phyloP scores from a whole-genome alignment of 1,140 invertebrate genomes.

The Anastatus disparis region DNA sequence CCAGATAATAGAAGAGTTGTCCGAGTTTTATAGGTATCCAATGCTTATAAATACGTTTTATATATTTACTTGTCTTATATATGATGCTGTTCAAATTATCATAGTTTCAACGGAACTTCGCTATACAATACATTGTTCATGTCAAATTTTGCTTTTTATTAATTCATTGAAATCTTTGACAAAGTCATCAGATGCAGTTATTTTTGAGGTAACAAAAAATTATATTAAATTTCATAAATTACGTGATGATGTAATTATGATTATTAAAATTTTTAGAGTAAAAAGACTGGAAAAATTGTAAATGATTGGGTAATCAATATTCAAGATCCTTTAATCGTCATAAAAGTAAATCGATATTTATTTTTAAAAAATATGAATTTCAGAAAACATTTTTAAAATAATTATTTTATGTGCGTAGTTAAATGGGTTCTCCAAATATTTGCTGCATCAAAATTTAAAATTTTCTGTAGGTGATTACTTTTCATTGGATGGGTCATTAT shows the following conservation, averaged over 20 bases:
- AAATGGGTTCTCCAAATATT: background rate
- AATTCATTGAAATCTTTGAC: background rate
- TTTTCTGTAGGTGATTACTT: background rate
- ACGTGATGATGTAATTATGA: background rate
- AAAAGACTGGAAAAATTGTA: background rate
- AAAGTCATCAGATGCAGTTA: background rate
- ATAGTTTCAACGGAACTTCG: too few species aligned
- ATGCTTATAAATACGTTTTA: background rate
- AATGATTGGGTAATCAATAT: background rate
- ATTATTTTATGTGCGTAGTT: background rate
- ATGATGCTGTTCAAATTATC: background rate
- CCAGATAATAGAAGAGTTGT: background rate
- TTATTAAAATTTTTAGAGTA: background rate
- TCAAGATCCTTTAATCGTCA: background rate
- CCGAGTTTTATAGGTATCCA: background rate
- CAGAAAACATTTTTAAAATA: background rate
- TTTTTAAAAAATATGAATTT: background rate
- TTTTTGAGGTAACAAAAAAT: background rate
- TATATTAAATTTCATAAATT: background rate
- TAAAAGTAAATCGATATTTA: background rate
- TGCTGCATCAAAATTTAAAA: background rate
- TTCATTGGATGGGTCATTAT: background rate
- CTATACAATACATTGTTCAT: too few species aligned
- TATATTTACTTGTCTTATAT: background rate
- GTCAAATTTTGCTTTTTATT: too few species aligned